Base-by-base conservation (phyloP, 2,888 invertebrate genomes). In the Ophion ellenae region DNA sequence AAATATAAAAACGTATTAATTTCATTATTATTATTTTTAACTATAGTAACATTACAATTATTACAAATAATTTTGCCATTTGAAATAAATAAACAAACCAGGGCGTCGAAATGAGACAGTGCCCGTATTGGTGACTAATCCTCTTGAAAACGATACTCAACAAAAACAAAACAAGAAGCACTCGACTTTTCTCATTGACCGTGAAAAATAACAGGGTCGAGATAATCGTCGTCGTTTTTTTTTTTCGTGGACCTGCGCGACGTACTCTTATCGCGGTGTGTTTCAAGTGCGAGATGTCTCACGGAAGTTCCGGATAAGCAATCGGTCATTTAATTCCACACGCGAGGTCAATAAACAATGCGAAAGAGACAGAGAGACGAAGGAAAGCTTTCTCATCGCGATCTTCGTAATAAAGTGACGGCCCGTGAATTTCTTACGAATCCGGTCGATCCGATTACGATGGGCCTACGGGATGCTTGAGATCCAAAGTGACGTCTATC, bases 281-380 rank as follows among this genome's bases (percentile, higher is more conserved):
- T 77, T 77, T 69, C n/a, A 40, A 69, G 40, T 59, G 59, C 57
- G 40, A 59, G 67, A 77, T 67, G 57, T 57, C 57, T 57, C 36
- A 14, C 40, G 36, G 63, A 47, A 64, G 53, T 64, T 80, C 40
- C 71, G 80, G 80, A 80, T 80, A 80, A 80, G 71, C 71, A 80
- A 80, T 80, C 83, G 36, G 61, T 66, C 73, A 47, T 45, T 74
- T 14, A 59, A 84, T 81, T 78, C 69, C 67, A 66, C 45, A 57
- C 67, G 67, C 63, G 67, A 53, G 47, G 24, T 61, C 69, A 63
- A 10, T 63, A n/a, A 40, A 61, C 20, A 32, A 67, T n/a, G 1
- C 32, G 2, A 63, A 61, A 36, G 66, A 76, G 66, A 64, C 36
- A 36, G 9, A 61, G 61, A 24, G 24, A 14, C 11, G 6, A 24